Base-by-base conservation (phyloP, 2,113 vertebrate genomes). In the Dascyllus trimaculatus region DNA sequence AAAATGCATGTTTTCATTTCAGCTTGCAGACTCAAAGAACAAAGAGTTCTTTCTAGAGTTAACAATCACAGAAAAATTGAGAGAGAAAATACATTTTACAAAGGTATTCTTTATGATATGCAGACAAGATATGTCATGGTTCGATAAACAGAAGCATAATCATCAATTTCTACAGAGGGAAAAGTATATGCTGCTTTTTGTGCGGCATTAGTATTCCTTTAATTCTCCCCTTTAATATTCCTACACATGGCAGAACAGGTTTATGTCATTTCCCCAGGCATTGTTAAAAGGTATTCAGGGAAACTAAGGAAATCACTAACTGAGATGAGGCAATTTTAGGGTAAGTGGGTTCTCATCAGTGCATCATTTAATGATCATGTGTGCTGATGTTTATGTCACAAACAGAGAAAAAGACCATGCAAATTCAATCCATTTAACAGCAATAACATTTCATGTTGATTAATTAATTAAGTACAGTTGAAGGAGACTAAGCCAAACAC, bases 401-500 rank as follows among this genome's bases (percentile, higher is more conserved):
- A 68, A 45, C 1, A 0, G 29, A 56, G 5, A 75, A 43, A 63
- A 78, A 22, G 8, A 22, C 18, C 4, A 35, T 6, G 6, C 15
- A 68, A 57, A 81, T 73, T 11, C 14, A 49, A 80, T 68, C 29
- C 2, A 26, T 57, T 64, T 25, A 46, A 65, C 48, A 3, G 40
- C 26, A 66, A 53, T 5, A 40, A 17, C 8, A 51, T 64, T 73
- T 78, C 54, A 14, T 59, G 14, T 53, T 24, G 19, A 58, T 80
- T 75, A 51, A 77, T 80, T 81, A 77, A 85, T 86, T 73, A 83
- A 71, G 60, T 35, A 46, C n/a, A 74, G 29, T 46, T 7, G 2
- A 70, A 79, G 18, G 26, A 82, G 69, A 70, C 6, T n/a, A 67
- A 66, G 60, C 82, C 22, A 90, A 75, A 24, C 56, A 71, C 80